A percentile compares a stretch with the other conserved stretches of the same genome.
Evolutionary conservation across 2,797 vertebrate species (phyloP).

Genomic region (Melanotaenia nigrans): DNA sequence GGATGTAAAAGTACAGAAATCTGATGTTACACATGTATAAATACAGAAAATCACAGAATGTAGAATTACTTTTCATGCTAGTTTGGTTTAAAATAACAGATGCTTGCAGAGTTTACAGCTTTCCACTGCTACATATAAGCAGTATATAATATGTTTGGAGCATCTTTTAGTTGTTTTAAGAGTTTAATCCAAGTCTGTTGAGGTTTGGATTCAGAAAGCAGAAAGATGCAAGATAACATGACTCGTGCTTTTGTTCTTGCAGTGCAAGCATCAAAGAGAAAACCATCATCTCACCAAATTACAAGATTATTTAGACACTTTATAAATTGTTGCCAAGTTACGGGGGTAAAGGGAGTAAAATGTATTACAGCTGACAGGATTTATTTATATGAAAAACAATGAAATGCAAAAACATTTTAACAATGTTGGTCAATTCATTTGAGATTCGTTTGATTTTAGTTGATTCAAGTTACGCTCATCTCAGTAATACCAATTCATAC

Average conservation of each 20-base stretch:
- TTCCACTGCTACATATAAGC: background rate
- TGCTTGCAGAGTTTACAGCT: background rate
- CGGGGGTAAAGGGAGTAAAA: background rate
- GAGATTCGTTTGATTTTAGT: background rate
- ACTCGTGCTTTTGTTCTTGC: no score
- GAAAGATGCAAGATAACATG: no score
- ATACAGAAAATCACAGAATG: background rate
- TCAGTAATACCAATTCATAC: background rate
- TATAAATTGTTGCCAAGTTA: background rate
- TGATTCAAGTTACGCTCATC: background rate
- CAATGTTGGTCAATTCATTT: background rate
- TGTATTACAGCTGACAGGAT: background rate
- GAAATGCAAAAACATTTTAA: background rate
- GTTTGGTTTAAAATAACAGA: background rate
- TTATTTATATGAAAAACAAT: background rate
- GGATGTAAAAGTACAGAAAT: background rate
- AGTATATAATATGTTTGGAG: no score
- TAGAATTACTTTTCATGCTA: background rate
- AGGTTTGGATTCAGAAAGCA: no score
- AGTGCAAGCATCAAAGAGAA: no score
- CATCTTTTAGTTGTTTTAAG: no score
- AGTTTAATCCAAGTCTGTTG: background rate
- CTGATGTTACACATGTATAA: background rate
- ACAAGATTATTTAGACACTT: no score
- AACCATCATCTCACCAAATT: no score